Evolutionary conservation across 2,113 vertebrate genomes (phyloP).

Genomic region (Grantiella picta): DNA sequence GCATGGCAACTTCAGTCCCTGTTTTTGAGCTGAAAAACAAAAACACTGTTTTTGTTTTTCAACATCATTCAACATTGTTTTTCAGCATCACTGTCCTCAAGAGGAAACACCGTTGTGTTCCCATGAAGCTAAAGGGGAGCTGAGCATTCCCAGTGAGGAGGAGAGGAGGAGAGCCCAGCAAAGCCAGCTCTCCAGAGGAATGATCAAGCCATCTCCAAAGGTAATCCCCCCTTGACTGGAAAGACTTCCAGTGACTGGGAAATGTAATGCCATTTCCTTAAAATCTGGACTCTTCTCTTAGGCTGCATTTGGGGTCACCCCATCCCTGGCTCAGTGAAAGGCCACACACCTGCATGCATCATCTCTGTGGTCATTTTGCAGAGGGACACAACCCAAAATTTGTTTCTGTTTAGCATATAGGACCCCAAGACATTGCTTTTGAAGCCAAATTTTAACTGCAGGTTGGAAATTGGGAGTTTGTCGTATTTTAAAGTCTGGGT

Average conservation of each 20-base stretch:
- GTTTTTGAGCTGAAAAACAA: too few relatives aligned
- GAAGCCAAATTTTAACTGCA: neutral
- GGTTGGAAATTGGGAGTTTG: neutral
- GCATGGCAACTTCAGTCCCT: neutral
- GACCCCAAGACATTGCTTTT: neutral
- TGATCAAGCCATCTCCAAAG: neutral
- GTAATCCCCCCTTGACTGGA: rapidly evolving
- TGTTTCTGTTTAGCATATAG: neutral
- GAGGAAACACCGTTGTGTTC: rapidly evolving
- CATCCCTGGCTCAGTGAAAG: neutral
- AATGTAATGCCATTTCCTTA: neutral
- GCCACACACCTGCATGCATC: rapidly evolving
- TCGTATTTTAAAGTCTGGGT: neutral
- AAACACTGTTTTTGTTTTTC: too few relatives aligned
- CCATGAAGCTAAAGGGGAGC: neutral
- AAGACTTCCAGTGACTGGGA: neutral
- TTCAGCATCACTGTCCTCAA: neutral
- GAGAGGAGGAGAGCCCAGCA: neutral
- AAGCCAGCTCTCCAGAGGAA: neutral
- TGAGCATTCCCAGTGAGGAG: neutral
- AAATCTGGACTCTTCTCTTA: neutral
- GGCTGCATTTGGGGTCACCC: neutral
- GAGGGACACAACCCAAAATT: neutral
- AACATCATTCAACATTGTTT: too few relatives aligned
- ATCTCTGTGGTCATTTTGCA: rapidly evolving